Base-by-base conservation (phyloP, 1,140 invertebrate genomes). In the Drosophila rufa region DNA sequence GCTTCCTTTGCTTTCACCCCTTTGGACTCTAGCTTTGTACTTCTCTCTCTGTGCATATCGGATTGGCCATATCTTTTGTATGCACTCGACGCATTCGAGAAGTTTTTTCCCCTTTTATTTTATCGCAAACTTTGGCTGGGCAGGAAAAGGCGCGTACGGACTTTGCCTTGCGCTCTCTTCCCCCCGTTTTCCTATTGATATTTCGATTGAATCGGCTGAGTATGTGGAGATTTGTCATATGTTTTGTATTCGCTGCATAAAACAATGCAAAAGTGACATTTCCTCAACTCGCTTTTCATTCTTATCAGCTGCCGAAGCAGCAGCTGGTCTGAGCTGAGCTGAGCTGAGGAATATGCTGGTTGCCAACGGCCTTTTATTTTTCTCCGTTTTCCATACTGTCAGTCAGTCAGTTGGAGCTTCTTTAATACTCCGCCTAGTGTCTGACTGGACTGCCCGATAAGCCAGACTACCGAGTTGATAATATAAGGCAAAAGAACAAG, bases 91-190 rank as follows among this genome's bases (percentile, higher is more conserved):
- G 83, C 84, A 89, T 82, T 78, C 76, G 61, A 82, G 65, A 87
- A 83, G 67, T 86, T 87, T 74, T 68, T 65, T 69, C 14, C 38
- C 33, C 22, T 25, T 22, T 30, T 45, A 62, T 73, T 85, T 87
- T 89, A 89, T 87, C 83, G 80, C 80, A 87, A 87, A 87, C 80
- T 80, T 89, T 83, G 76, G 80, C 80, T 58, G 74, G 66, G 84
- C 83, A 87, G 83, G 83, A 87, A 87, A 75, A 87, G 84, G 83
- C 83, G 83, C 84, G 80, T 87, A 80, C 70, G 67, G 79, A 83
- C 83, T 87, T 82, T 85, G 82, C 59, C 53, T 65, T 30, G 46
- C 40, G 48, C 45, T 77, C 46, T 71, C 48, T 64, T 51, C 17
- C 36, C 33, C 48, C 38, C 56, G 27, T 66, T 73, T 61, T 69